phyloP scores from a whole-genome alignment of 2,113 vertebrate genomes.

The Anser cygnoides region DNA sequence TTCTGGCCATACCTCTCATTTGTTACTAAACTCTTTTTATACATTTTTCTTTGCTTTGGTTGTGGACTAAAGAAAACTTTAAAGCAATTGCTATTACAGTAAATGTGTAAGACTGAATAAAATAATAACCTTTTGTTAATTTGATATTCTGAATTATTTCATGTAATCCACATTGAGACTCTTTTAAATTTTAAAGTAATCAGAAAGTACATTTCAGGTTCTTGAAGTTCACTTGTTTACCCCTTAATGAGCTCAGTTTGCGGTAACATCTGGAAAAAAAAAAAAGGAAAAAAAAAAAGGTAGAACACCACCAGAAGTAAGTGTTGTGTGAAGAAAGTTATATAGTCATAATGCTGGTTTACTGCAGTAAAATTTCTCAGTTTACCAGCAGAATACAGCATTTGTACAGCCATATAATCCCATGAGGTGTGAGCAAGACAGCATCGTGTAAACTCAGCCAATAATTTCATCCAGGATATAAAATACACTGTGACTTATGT shows the following conservation, averaged over 20 bases:
- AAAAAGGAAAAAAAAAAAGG: neutral
- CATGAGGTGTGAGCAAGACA: neutral
- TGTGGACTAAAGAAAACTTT: neutral
- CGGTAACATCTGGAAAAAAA: neutral
- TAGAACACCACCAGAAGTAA: neutral
- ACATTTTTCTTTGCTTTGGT: neutral
- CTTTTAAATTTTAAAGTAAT: neutral
- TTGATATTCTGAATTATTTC: neutral
- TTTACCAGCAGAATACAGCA: neutral
- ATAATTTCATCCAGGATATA: constrained; percentile 46
- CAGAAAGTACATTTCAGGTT: neutral
- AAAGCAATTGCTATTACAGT: neutral
- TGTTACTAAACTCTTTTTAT: neutral
- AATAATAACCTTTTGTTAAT: neutral
- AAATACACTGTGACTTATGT: constrained; percentile 50
- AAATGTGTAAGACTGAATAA: neutral
- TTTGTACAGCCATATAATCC: constrained; percentile 1
- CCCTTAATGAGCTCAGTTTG: neutral
- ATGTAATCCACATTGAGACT: neutral
- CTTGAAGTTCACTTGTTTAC: neutral
- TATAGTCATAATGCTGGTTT: neutral
- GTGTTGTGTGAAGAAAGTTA: neutral
- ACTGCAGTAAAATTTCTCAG: neutral
- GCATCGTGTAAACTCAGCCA: constrained; percentile 31
- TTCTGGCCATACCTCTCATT: neutral